Base-by-base conservation (phyloP, 2,888 invertebrate species). In the Platycnemis pennipes region DNA sequence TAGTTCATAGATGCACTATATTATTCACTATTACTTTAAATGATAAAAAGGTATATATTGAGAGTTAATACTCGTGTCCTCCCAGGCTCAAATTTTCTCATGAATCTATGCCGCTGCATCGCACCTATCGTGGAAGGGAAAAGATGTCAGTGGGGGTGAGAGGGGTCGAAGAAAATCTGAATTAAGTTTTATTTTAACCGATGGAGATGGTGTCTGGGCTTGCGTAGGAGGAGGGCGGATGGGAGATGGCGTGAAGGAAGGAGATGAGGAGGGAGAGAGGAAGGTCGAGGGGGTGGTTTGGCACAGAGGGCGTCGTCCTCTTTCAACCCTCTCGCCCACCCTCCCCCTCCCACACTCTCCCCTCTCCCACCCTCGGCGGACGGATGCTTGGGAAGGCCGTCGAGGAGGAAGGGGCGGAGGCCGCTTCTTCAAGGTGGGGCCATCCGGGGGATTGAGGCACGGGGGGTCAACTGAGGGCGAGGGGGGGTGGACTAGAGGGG, bases 361-460 rank as follows among this genome's bases (percentile, higher is more conserved):
- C 69, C 13, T 8, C 69, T 77, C n/a, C 31, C 13, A 13, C 63
- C n/a, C 77, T 3, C 13, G 13, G 37, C 11, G 77, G 37, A 8
- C 37, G 77, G 77, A 77, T 77, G 77, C 77, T 37, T 31, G 77
- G 77, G 77, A 77, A 77, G 77, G 77, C 37, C 77, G 77, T 8
- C 63, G 13, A 2, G 8, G 26, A 77, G 77, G 77, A 8, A 5
- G 26, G 77, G 13, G 77, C 4, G 26, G 77, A 13, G 77, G 11
- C 77, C 37, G 22, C 77, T 77, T 77, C 63, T 63, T 63, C 13
- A 37, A 37, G 77, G 77, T 77, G 7, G 77, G 37, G 77, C 11
- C 77, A 77, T 37, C 37, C 77, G 0, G 4, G 11, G 49, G 49
- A n/a, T n/a, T n/a, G n/a, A n/a, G n/a, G n/a, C n/a, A n/a, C n/a